Percentiles rank a stretch among this genome's conserved stretches.
Conservation (phyloP, 2,113 vertebrate species). For the Pipra filicauda region DNA sequence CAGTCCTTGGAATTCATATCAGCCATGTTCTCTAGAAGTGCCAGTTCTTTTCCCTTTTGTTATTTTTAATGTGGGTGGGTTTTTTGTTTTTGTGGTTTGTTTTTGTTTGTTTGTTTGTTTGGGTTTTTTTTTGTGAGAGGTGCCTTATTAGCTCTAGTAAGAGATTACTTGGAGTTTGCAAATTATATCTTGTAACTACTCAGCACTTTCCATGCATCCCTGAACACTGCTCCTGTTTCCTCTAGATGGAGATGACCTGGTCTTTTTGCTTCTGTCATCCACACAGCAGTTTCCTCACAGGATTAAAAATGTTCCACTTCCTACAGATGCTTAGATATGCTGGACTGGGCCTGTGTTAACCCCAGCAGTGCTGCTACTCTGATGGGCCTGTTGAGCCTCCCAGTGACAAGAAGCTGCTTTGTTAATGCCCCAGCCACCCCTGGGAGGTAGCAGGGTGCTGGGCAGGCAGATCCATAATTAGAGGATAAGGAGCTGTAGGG, state of each 20-base stretch:
- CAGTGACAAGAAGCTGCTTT: not conserved
- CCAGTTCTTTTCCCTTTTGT: not conserved
- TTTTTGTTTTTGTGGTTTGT: not conserved
- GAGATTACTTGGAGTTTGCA: not conserved
- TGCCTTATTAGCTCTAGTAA: not conserved
- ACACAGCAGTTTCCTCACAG: slow-evolving; percentile 2
- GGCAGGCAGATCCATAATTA: not conserved
- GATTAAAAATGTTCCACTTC: slow-evolving; percentile 23
- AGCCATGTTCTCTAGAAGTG: not conserved
- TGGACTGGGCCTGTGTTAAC: not conserved
- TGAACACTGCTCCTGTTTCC: not conserved
- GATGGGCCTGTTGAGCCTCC: fast-evolving
- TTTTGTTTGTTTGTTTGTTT: not conserved
- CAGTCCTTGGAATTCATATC: not conserved
- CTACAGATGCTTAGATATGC: not conserved
- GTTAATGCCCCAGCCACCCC: not conserved
- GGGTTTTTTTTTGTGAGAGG: not conserved
- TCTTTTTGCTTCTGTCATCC: not conserved
- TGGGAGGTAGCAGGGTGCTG: not conserved
- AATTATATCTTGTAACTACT: not conserved
- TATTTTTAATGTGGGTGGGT: not conserved
- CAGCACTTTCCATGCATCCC: not conserved
- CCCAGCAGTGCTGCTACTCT: not conserved
- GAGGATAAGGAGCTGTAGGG: not conserved
- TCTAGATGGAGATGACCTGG: not conserved